phyloP scores from a whole-genome alignment of 2,888 invertebrate species.

The Empis stercorea region DNA sequence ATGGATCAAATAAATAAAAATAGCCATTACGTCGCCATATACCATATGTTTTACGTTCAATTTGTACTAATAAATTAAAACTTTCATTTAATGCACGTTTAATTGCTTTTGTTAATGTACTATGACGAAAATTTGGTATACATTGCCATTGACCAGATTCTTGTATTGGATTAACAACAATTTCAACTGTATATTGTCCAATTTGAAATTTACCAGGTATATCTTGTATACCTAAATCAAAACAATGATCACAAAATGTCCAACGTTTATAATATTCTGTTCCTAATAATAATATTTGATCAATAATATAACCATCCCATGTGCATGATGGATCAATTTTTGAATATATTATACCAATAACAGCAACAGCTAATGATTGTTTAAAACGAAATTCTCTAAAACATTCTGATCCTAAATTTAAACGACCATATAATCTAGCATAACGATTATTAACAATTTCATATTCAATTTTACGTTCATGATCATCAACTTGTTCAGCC shows the following conservation, averaged over 20 bases:
- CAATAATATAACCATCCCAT: slow-evolving; percentile 25
- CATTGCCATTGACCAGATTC: slow-evolving; percentile 24
- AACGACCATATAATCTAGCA: slow-evolving; percentile 22
- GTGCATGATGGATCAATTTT: slow-evolving; percentile 31
- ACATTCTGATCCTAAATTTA: slow-evolving; percentile 25
- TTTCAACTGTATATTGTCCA: slow-evolving; percentile 25
- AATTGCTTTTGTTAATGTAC: slow-evolving; percentile 21
- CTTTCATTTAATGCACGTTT: slow-evolving; percentile 16
- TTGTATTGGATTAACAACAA: slow-evolving; percentile 12
- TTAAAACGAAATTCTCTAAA: slow-evolving; percentile 24
- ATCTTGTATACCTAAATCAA: slow-evolving; percentile 21
- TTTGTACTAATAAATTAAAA: slow-evolving; percentile 25
- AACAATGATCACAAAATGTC: slow-evolving; percentile 20
- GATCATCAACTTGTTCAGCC: slow-evolving; percentile 9
- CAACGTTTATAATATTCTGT: slow-evolving; percentile 24
- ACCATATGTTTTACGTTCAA: slow-evolving; percentile 27
- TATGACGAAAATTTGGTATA: slow-evolving; percentile 23
- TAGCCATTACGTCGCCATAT: slow-evolving; percentile 27
- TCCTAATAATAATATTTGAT: slow-evolving; percentile 29
- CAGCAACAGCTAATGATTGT: slow-evolving; percentile 26
- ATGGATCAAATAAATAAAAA: slow-evolving; percentile 31
- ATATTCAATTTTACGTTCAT: slow-evolving; percentile 21
- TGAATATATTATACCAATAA: slow-evolving; percentile 24
- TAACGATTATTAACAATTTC: slow-evolving; percentile 25
- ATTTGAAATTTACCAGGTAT: slow-evolving; percentile 25